Percentiles rank a stretch among this genome's conserved stretches.
Conservation (phyloP, 2,113 vertebrate genomes). For the Hystrix brachyura region DNA sequence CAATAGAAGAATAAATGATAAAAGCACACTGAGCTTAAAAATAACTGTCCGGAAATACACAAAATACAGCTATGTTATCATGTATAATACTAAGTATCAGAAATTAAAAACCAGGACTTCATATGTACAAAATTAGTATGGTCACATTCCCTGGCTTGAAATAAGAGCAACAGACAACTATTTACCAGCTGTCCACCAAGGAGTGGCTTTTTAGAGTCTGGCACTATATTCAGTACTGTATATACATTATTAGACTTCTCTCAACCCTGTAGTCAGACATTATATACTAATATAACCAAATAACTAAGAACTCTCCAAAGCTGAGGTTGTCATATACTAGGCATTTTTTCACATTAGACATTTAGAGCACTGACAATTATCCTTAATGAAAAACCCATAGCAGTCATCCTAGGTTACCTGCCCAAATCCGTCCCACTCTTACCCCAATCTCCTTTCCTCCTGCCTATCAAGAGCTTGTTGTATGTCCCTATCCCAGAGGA, state of each 20-base stretch:
- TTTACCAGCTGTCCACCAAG: background rate
- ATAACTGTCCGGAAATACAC: slow-evolving; percentile 14
- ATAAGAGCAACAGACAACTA: slow-evolving; percentile 22
- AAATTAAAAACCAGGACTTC: slow-evolving; percentile 43
- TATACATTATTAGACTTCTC: slow-evolving; percentile 2
- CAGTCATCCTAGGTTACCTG: background rate
- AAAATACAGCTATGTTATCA: slow-evolving; percentile 34
- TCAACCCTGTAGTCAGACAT: background rate
- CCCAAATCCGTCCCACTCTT: background rate
- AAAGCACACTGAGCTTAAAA: background rate
- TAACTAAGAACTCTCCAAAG: slow-evolving; percentile 14
- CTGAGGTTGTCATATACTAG: background rate
- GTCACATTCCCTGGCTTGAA: slow-evolving; percentile 43
- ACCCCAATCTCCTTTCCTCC: background rate
- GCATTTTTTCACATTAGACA: background rate
- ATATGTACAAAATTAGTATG: slow-evolving; percentile 7
- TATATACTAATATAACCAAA: slow-evolving; percentile 31
- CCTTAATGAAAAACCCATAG: background rate
- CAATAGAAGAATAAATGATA: background rate
- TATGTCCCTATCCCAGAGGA: background rate
- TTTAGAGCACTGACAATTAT: background rate
- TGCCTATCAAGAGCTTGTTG: background rate
- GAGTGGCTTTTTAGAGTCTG: background rate
- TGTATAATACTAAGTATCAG: background rate
- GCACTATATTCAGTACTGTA: background rate